Percentiles rank a stretch among this genome's conserved stretches.
phyloP scores from a whole-genome alignment of 2,888 invertebrate species.

The Muschampia plurimacula region DNA sequence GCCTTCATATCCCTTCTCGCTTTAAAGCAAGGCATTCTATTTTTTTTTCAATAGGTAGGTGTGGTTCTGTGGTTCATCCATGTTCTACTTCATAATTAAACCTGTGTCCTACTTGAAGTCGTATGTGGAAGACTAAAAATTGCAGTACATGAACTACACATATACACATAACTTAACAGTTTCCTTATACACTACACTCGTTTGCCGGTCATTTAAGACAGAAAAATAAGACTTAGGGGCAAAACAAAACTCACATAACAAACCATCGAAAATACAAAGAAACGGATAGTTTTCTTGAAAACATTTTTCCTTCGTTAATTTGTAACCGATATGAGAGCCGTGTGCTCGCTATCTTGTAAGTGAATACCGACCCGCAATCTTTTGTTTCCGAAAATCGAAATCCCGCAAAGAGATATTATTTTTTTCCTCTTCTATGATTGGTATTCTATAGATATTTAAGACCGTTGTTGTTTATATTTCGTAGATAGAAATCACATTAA shows the following conservation, averaged over 20 bases:
- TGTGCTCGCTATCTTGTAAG: conserved; percentile 50
- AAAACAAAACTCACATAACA: neutral
- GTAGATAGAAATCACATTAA: neutral
- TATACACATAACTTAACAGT: too few species aligned
- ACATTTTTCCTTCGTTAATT: conserved; percentile 63
- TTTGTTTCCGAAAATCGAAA: conserved; percentile 48
- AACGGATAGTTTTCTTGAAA: conserved; percentile 50
- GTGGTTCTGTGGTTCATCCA: too few species aligned
- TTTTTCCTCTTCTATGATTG: conserved; percentile 33
- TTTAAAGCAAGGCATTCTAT: too few species aligned
- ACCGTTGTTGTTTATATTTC: neutral
- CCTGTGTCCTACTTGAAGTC: too few species aligned
- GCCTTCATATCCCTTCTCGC: too few species aligned
- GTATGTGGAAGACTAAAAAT: too few species aligned
- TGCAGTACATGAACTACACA: too few species aligned
- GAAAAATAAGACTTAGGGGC: neutral
- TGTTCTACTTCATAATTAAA: too few species aligned
- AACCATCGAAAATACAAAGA: conserved; percentile 19
- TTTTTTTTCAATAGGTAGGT: too few species aligned
- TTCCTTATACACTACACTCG: too few species aligned
- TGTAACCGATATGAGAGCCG: conserved; percentile 64
- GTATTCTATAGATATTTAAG: neutral
- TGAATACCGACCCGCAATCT: conserved; percentile 56
- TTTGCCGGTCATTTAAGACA: neutral
- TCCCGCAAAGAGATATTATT: conserved; percentile 48